phyloP scores from a whole-genome alignment of 2,888 invertebrate species.

The Xanthia icteritia region DNA sequence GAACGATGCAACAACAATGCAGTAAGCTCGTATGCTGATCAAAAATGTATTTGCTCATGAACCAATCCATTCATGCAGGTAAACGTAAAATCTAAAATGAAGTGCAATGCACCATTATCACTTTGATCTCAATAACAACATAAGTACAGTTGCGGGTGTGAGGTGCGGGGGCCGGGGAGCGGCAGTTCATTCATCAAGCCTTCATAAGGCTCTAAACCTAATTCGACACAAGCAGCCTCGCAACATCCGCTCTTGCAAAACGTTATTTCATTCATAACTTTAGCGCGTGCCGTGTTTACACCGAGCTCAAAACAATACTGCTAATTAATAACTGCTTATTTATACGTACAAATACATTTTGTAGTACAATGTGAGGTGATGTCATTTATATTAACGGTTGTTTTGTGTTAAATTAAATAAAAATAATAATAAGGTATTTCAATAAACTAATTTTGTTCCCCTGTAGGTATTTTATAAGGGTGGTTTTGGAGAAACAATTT shows the following conservation, averaged over 20 bases:
- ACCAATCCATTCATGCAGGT: constrained; percentile 32
- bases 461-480: neutral
- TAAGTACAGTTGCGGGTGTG: constrained; percentile 67
- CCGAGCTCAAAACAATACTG: constrained; percentile 67
- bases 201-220: constrained; percentile 90
- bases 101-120: constrained; percentile 66
- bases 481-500: neutral
- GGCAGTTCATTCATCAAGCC: constrained; percentile 88
- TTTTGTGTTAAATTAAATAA: constrained; percentile 1
- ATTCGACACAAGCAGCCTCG: constrained; percentile 89
- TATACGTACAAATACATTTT: constrained; percentile 15
- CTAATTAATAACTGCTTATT: constrained; percentile 58
- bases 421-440: neutral
- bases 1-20: neutral
- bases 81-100: constrained; percentile 43
- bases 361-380: constrained; percentile 1
- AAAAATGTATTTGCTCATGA: neutral
- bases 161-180: constrained; percentile 67
- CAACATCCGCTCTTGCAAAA: constrained; percentile 91
- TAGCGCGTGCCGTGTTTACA: constrained; percentile 78
- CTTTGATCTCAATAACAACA: constrained; percentile 63
- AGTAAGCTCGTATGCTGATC: constrained; percentile 1
- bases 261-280: constrained; percentile 90
- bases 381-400: constrained; percentile 7
- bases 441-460: neutral